phyloP scores from a whole-genome alignment of 35 echinoderm and acorn worm genomes.

The Stichopus chloronotus region DNA sequence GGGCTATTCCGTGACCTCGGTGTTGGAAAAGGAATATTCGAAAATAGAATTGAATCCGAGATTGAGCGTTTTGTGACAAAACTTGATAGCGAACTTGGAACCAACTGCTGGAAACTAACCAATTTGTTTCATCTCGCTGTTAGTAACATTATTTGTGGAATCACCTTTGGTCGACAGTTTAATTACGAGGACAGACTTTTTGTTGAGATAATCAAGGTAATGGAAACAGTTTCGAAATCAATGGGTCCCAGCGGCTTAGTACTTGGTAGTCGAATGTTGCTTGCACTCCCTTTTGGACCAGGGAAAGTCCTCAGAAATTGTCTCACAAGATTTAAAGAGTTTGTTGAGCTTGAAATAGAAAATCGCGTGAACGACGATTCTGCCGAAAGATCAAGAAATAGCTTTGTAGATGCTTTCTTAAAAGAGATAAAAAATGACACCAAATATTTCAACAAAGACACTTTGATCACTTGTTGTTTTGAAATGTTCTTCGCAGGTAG shows the following conservation, averaged over 20 bases:
- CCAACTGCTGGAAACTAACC: not conserved
- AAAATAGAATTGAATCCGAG: slow-evolving; percentile 15
- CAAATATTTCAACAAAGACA: not conserved
- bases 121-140: not conserved
- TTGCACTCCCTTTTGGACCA: slow-evolving; percentile 16
- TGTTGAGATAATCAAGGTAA: not conserved
- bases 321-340: not conserved
- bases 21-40: slow-evolving; percentile 35
- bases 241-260: not conserved
- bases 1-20: slow-evolving; percentile 28
- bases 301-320: not conserved
- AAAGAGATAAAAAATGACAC: not conserved
- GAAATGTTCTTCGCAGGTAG: slow-evolving; percentile 15
- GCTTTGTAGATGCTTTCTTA: not conserved
- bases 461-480: not conserved
- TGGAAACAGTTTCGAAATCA: not conserved
- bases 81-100: not conserved
- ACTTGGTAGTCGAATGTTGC: not conserved
- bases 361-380: not conserved
- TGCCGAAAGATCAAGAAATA: not conserved
- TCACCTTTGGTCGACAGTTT: slow-evolving; percentile 35
- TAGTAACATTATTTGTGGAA: slow-evolving; percentile 10
- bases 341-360: not conserved
- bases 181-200: slow-evolving; percentile 5
- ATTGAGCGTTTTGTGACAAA: not conserved